Base-by-base conservation (phyloP, 2,797 vertebrate species). In the Hyperoplus immaculatus region DNA sequence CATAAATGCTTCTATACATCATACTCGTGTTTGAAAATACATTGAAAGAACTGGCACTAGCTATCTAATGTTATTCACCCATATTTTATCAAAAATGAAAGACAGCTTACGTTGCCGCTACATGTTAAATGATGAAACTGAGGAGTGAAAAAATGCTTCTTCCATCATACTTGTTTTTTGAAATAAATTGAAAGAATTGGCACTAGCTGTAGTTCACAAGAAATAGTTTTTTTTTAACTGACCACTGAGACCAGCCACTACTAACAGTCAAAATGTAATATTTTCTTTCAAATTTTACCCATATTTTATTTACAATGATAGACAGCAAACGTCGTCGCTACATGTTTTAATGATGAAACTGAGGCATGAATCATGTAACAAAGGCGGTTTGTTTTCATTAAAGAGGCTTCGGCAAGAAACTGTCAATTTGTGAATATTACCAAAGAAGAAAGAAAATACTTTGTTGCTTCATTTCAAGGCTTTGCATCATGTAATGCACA, bases 401-500 rank as follows among this genome's bases (percentile, higher is more conserved):
- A 66, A 68, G 66, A 64, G n/a, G 58, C 50, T 67, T 68, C 76
- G 38, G 80, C 74, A 66, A 63, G 7, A 78, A 49, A 8, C 65
- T 47, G 64, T 67, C 63, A 78, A 29, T 45, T 43, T 77, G 49
- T 49, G 18, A 76, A 78, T 41, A 5, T 12, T 56, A 53, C n/a
- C 29, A 29, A 29, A 29, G 29, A 29, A 29, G n/a, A 12, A 62
- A 54, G 60, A 54, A 36, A 54, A 9, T 5, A 49, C 50, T 77
- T 49, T 57, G 47, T 63, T 14, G 49, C 73, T 75, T 80, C 8
- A 63, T 91, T 88, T 88, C 82, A 80, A 69, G 68, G 79, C 76
- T 90, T 90, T 91, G 78, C 80, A 83, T 84, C 81, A 85, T 83
- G 60, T 56, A 57, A 8, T 50, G 36, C 59, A 60, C 36, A 43